Percentiles rank a stretch among this genome's conserved stretches.
phyloP scores from a whole-genome alignment of 1,140 invertebrate species.

The Matsumurasca onukii region DNA sequence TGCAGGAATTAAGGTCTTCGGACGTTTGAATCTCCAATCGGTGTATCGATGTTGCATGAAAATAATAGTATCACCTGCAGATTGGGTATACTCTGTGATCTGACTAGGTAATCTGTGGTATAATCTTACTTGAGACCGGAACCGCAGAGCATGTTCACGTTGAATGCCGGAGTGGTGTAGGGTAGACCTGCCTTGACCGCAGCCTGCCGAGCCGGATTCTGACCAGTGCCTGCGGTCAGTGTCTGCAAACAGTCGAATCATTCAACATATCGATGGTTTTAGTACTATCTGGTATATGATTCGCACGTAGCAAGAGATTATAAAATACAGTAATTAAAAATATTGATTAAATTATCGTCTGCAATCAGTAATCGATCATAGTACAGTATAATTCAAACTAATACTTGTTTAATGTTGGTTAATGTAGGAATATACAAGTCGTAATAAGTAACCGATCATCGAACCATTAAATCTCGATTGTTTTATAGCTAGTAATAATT shows the following conservation, averaged over 20 bases:
- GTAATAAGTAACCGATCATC: too few relatives aligned
- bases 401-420: too few relatives aligned
- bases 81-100: too few relatives aligned
- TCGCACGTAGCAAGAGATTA: not conserved
- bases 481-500: too few relatives aligned
- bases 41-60: not conserved
- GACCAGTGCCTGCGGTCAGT: conserved; percentile 71
- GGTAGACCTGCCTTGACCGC: conserved; percentile 76
- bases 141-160: conserved; percentile 83
- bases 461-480: too few relatives aligned
- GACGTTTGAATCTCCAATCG: not conserved
- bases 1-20: not conserved
- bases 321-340: conserved; percentile 33
- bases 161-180: conserved; percentile 66
- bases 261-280: not conserved
- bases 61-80: not conserved
- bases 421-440: too few relatives aligned
- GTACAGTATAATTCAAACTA: too few relatives aligned
- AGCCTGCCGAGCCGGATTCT: conserved; percentile 85
- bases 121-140: conserved; percentile 72
- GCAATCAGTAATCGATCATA: too few relatives aligned
- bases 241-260: conserved; percentile 51
- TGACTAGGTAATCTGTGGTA: conserved; percentile 1
- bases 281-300: not conserved
- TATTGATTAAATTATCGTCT: too few relatives aligned